A percentile compares a stretch with the other conserved stretches of the same genome.
phyloP scores from a whole-genome alignment of 2,113 vertebrate species.

The Erpornis zantholeuca region DNA sequence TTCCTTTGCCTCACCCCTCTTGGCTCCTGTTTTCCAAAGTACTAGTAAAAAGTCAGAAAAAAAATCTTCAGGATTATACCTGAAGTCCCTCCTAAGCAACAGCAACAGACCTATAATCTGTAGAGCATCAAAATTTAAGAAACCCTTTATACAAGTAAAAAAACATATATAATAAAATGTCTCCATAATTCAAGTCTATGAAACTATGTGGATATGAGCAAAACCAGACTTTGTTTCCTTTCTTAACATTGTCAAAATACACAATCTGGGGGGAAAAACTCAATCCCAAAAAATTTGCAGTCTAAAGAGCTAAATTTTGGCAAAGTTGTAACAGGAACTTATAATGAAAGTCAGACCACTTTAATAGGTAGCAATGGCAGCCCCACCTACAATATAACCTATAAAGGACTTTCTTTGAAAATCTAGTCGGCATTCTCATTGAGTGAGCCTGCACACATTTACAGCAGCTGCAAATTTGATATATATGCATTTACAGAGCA shows the following conservation, averaged over 20 bases:
- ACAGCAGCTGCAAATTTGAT: conserved; percentile 34
- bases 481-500: background rate
- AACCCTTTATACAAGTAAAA: background rate
- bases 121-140: background rate
- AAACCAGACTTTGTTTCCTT: background rate
- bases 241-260: background rate
- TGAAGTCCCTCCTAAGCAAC: background rate
- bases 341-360: conserved; percentile 38
- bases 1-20: background rate
- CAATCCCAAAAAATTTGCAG: background rate
- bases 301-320: background rate
- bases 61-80: background rate
- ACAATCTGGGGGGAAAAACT: fast-evolving
- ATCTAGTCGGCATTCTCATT: background rate
- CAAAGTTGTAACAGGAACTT: background rate
- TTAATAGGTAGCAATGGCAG: conserved; percentile 29
- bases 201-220: background rate
- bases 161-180: background rate
- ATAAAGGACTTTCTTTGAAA: conserved; percentile 44
- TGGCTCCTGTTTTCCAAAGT: background rate
- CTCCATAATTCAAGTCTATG: background rate
- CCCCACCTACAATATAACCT: background rate
- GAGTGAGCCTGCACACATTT: conserved; percentile 9
- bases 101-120: background rate
- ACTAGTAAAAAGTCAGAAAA: background rate